Conservation (phyloP, 2,797 vertebrate species). For the Garrulus glandarius region DNA sequence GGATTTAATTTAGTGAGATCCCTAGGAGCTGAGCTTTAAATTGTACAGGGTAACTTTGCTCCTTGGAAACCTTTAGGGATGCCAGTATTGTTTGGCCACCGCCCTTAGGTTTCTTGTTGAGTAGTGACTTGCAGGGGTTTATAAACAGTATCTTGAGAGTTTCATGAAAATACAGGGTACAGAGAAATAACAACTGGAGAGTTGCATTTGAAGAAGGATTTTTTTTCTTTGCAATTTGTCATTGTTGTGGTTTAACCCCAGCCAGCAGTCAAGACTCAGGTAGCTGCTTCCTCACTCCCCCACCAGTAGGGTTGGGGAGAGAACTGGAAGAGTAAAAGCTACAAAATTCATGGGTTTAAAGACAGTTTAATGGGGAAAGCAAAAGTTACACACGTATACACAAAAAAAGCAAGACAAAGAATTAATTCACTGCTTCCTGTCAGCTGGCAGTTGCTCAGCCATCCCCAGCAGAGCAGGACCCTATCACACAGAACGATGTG, state of each 20-base stretch:
- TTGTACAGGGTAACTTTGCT: background rate
- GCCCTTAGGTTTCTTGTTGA: background rate
- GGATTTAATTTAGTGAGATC: background rate
- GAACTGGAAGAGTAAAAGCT: background rate
- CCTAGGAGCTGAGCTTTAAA: background rate
- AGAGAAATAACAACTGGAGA: background rate
- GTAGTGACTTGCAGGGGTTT: background rate
- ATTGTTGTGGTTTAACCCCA: background rate
- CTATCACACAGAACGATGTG: background rate
- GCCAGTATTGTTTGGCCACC: background rate
- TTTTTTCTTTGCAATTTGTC: background rate
- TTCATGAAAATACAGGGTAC: background rate
- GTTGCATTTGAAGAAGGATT: background rate
- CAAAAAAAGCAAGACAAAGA: background rate
- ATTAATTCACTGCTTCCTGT: background rate
- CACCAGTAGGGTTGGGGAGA: fast-evolving
- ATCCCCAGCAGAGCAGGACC: background rate
- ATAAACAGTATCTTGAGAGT: background rate
- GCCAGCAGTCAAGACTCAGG: background rate
- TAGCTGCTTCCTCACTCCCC: background rate
- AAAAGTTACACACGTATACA: background rate
- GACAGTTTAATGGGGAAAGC: background rate
- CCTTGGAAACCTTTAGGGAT: background rate
- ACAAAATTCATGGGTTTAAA: background rate
- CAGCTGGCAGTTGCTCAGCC: background rate